A percentile compares a stretch with the other conserved stretches of the same genome.
These are phyloP conservation scores for Oxystoma pomonae DNA, from an alignment of 2,888 invertebrate species.

Conservation along the genomic window DNA sequence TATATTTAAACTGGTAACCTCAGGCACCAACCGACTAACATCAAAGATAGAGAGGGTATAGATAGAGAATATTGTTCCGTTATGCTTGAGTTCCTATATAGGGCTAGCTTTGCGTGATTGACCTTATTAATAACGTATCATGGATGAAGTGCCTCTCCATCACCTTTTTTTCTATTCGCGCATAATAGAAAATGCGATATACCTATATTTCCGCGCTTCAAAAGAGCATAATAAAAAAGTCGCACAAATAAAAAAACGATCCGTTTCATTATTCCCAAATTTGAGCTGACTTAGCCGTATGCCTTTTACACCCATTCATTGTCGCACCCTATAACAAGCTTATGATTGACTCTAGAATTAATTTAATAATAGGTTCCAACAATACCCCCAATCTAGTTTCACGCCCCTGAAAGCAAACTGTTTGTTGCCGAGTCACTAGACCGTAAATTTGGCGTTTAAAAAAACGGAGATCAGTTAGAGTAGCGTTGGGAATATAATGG, in stretches of 20 bases:
- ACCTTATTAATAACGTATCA: no score
- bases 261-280: background rate
- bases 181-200: no score
- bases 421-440: conserved; percentile 34
- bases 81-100: no score
- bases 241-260: background rate
- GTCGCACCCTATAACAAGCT: conserved; percentile 30
- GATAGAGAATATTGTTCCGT: no score
- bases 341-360: conserved; percentile 42
- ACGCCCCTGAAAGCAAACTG: conserved; percentile 34
- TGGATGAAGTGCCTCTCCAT: no score
- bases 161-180: no score
- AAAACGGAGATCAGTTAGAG: conserved; percentile 14
- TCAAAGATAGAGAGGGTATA: no score
- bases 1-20: no score
- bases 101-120: no score
- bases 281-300: background rate
- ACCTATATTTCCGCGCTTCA: no score
- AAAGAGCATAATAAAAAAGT: no score
- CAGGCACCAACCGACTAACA: no score
- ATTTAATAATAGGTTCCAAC: conserved; percentile 40
- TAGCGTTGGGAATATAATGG: conserved; percentile 27
- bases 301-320: background rate
- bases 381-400: conserved; percentile 41
- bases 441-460: conserved; percentile 38